Base-by-base conservation (phyloP, 2,888 invertebrate species). In the Lycocerus yunnanus region DNA sequence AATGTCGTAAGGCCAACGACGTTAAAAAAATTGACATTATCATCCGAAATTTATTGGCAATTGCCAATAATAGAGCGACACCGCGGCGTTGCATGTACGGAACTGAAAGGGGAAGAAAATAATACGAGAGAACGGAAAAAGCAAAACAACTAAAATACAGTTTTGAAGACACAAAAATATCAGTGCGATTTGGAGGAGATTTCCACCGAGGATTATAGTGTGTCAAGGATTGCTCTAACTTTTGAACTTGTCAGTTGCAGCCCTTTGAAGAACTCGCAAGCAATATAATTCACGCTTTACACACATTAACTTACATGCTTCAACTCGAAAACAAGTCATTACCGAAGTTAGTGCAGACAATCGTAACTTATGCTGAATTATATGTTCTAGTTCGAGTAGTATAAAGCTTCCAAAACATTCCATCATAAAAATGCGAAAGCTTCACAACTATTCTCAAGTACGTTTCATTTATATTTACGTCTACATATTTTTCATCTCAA, bases 251-350 rank as follows among this genome's bases (percentile, higher is more conserved):
- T 77, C 77, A 77, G 75, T 58, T 69, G 74, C 77, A 77, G 74
- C 63, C 66, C 68, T 69, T 70, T 65, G 71, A 77, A 77, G 74
- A 77, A 77, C 77, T 71, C 71, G 68, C 68, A 69, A 77, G 73
- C 73, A 73, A 75, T 75, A 75, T 77, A 77, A 77, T 77, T 77
- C 71, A 77, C 77, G 75, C 71, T 72, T 73, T 75, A 76, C 76
- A 76, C 76, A 76, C 74, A 74, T 76, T 73, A 74, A 74, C 72
- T 74, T 77, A 72, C 70, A 72, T 72, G 75, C 72, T 68, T 72
- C 74, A 72, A 75, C 78, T 80, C 78, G 82, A 83, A 83, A 83
- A 83, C 83, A 83, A 82, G 82, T 83, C 83, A 82, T 83, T 83
- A 83, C 80, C 78, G 79, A 83, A 83, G 80, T 83, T 82, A 80